phyloP scores from a whole-genome alignment of 1,140 invertebrate species.

The Calephelis virginiensis region DNA sequence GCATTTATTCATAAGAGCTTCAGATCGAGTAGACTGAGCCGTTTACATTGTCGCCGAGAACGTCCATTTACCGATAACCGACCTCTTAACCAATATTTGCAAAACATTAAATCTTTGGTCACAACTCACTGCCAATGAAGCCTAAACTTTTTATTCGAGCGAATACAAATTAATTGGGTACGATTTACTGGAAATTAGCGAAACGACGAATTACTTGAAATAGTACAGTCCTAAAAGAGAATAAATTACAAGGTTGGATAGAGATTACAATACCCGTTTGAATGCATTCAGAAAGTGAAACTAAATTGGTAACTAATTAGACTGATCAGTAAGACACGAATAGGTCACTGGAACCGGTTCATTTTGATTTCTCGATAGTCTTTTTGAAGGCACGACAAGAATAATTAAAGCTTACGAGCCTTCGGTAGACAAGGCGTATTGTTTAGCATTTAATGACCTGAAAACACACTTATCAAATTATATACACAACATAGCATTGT shows the following conservation, averaged over 20 bases:
- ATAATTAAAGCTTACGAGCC: slow-evolving; percentile 57
- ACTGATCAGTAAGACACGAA: slow-evolving; percentile 50
- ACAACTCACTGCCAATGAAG: slow-evolving; percentile 46
- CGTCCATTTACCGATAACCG: slow-evolving; percentile 59
- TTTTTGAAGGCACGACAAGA: slow-evolving; percentile 57
- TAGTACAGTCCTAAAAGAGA: slow-evolving; percentile 15
- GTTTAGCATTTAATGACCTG: slow-evolving; percentile 52
- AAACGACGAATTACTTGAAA: slow-evolving; percentile 30
- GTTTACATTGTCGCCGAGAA: slow-evolving; percentile 45
- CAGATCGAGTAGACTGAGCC: slow-evolving; percentile 37
- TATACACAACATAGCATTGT: slow-evolving; percentile 7
- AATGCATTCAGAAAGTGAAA: slow-evolving; percentile 56
- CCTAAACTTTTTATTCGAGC: slow-evolving; percentile 32
- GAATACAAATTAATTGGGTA: slow-evolving; percentile 39
- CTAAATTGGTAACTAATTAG: slow-evolving; percentile 55
- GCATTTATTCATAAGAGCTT: slow-evolving; percentile 51
- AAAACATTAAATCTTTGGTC: slow-evolving; percentile 49
- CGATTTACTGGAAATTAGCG: slow-evolving; percentile 26
- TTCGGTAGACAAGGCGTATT: slow-evolving; percentile 51
- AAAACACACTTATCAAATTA: slow-evolving; percentile 54
- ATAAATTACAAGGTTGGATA: slow-evolving; percentile 42
- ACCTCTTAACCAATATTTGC: slow-evolving; percentile 69
- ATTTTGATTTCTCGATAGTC: slow-evolving; percentile 49
- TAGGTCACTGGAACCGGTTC: slow-evolving; percentile 52
- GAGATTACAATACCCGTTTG: slow-evolving; percentile 40